These are phyloP conservation scores for Zosterops pallidus DNA, from an alignment of 2,113 vertebrate genomes.

Conservation along the genomic window DNA sequence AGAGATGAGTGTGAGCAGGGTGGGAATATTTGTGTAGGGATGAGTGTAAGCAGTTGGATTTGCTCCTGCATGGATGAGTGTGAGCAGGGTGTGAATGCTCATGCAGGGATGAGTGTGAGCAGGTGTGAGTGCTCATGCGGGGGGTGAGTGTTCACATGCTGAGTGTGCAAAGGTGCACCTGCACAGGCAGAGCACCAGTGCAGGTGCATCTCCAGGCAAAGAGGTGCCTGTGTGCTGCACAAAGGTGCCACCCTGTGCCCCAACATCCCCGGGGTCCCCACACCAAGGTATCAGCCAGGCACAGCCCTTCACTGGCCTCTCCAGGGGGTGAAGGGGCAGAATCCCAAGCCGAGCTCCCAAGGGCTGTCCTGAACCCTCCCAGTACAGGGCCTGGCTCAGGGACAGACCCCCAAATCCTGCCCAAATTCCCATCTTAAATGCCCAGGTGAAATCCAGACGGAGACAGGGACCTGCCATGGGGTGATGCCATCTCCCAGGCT, in stretches of 20 bases:
- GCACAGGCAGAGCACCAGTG: background rate
- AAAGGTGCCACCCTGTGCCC: background rate
- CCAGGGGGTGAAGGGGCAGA: background rate
- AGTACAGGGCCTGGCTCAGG: background rate
- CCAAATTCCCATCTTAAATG: background rate
- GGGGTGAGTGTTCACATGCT: rapidly evolving
- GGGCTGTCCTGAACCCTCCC: background rate
- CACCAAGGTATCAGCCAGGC: rapidly evolving
- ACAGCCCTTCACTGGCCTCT: rapidly evolving
- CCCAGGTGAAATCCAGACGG: background rate
- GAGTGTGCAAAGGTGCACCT: rapidly evolving
- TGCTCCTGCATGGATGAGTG: too few species aligned
- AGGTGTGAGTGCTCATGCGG: rapidly evolving
- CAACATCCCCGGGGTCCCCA: too few species aligned
- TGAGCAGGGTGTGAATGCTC: too few species aligned
- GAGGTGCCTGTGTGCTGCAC: background rate
- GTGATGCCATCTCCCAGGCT: background rate
- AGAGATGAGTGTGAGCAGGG: background rate
- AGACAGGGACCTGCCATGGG: background rate
- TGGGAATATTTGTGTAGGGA: too few species aligned
- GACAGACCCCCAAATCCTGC: background rate
- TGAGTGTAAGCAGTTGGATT: background rate
- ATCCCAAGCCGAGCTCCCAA: rapidly evolving
- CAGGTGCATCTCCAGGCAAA: rapidly evolving
- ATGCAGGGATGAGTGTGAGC: background rate